phyloP scores from a whole-genome alignment of 2,797 vertebrate species.

The Rhodeus uyekii region DNA sequence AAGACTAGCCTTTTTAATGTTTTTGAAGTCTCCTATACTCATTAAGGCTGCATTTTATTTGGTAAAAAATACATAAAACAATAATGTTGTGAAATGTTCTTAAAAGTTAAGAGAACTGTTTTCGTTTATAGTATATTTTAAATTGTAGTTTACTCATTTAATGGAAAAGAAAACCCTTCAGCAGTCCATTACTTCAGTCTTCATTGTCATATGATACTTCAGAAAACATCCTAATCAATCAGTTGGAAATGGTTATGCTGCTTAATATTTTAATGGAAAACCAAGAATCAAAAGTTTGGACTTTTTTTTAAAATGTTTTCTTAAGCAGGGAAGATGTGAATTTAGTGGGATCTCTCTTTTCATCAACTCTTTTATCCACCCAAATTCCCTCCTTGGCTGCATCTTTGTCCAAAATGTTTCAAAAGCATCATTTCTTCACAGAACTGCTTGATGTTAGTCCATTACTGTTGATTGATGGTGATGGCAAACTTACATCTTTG shows the following conservation, averaged over 20 bases:
- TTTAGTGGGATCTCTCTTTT: background rate
- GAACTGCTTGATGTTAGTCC: slow-evolving; percentile 2
- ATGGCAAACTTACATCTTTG: slow-evolving; percentile 30
- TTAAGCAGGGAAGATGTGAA: background rate
- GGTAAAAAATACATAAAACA: too few relatives aligned
- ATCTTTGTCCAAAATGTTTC: slow-evolving; percentile 1
- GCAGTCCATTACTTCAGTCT: background rate
- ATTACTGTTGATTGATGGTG: slow-evolving; percentile 31
- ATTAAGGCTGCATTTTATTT: too few relatives aligned
- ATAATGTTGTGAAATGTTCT: too few relatives aligned
- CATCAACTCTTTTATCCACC: background rate
- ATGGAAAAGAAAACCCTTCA: background rate
- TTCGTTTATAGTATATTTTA: background rate
- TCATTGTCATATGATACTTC: background rate
- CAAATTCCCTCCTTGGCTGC: background rate
- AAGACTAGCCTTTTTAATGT: too few relatives aligned
- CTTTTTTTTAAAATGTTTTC: background rate
- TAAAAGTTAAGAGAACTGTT: background rate
- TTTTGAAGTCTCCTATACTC: too few relatives aligned
- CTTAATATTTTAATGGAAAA: too few relatives aligned
- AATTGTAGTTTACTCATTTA: background rate
- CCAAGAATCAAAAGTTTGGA: background rate
- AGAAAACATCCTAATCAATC: background rate
- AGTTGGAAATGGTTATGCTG: background rate
- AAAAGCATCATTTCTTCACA: background rate